Evolutionary conservation across 2,797 vertebrate genomes (phyloP).

Genomic region (Steatocranus sp.): DNA sequence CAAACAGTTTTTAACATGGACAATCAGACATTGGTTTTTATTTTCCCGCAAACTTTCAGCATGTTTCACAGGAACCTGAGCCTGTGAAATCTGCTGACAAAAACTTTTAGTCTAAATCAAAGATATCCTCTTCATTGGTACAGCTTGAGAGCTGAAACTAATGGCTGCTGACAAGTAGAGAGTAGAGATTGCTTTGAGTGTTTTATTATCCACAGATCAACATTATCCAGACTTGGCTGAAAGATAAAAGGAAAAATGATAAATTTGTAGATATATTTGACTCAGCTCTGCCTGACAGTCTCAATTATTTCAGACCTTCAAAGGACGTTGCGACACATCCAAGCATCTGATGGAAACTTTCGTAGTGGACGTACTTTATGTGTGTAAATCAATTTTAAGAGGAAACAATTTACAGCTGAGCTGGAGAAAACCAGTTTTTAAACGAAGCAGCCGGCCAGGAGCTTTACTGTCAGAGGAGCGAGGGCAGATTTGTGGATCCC

Average conservation of each 20-base stretch:
- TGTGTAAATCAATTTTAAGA: background rate
- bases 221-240: background rate
- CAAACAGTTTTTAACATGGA: background rate
- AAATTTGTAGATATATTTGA: background rate
- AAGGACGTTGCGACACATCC: background rate
- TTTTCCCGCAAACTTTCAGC: background rate
- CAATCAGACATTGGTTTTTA: background rate
- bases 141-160: background rate
- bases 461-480: background rate
- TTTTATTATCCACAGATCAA: background rate
- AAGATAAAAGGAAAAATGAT: background rate
- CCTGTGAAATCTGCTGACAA: background rate
- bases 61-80: background rate
- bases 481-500: background rate
- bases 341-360: background rate
- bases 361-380: background rate
- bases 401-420: background rate
- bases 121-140: background rate
- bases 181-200: background rate
- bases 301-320: background rate
- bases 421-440: background rate
- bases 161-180: background rate
- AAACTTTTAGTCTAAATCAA: background rate
- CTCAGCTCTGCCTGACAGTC: background rate
- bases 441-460: background rate